Evolutionary conservation across 2,113 vertebrate species (phyloP).

Genomic region (Butorides virescens): DNA sequence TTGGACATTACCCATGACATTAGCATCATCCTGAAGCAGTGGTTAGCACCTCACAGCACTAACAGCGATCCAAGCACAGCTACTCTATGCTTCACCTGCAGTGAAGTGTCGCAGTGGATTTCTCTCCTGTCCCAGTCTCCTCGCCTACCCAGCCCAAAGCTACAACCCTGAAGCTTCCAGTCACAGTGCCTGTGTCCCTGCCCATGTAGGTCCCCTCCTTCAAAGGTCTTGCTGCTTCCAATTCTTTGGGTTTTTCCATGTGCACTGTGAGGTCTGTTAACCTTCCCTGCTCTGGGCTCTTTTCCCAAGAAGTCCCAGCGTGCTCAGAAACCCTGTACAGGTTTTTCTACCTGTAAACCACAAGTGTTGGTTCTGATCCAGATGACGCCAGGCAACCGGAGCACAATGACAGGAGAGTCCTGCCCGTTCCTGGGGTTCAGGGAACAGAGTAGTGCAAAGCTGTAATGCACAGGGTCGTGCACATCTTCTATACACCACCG

Average conservation of each 20-base stretch:
- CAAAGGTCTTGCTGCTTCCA: not conserved
- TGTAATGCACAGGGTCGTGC: not conserved
- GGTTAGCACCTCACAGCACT: not conserved
- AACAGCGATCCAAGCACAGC: not conserved
- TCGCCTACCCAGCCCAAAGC: not conserved
- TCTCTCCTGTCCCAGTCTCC: not conserved
- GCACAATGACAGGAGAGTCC: not conserved
- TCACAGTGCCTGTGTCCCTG: not conserved
- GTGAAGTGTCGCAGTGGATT: not conserved
- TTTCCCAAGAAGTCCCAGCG: not conserved
- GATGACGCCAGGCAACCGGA: not conserved
- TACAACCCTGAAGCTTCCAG: not conserved
- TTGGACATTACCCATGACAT: accelerated
- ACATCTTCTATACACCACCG: not conserved
- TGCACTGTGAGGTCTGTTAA: not conserved
- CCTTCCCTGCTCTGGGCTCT: not conserved
- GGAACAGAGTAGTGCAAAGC: not conserved
- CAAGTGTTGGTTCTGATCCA: not conserved
- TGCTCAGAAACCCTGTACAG: not conserved
- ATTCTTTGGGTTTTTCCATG: not conserved
- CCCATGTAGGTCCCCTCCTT: not conserved
- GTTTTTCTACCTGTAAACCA: not conserved
- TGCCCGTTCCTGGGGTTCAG: accelerated
- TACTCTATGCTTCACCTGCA: not conserved
- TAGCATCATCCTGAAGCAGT: not conserved